A percentile compares a stretch with the other conserved stretches of the same genome.
phyloP scores from a whole-genome alignment of 2,113 vertebrate species.

The Labrus mixtus region DNA sequence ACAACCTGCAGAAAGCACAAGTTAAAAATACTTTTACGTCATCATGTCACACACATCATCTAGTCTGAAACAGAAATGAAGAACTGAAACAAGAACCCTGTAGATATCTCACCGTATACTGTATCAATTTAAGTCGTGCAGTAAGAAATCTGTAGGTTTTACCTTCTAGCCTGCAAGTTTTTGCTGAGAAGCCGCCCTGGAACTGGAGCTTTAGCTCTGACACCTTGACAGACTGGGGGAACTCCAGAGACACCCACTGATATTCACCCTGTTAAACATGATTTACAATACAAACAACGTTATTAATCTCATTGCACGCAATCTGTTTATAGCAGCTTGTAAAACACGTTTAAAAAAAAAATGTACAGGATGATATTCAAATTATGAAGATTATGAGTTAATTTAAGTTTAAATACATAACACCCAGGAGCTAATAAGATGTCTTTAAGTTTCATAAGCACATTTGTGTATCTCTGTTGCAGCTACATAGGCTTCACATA shows the following conservation, averaged over 20 bases:
- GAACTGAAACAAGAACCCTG: rapidly evolving
- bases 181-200: conserved; percentile 95
- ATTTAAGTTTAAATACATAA: no score
- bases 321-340: neutral
- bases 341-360: no score
- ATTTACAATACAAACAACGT: neutral
- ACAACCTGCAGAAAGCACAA: conserved; percentile 81
- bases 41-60: neutral
- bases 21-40: neutral
- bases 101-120: neutral
- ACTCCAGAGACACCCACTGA: conserved; percentile 93
- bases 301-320: neutral
- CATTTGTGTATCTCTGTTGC: no score
- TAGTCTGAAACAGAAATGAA: neutral
- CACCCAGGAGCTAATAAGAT: no score
- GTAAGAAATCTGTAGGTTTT: conserved; percentile 12
- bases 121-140: rapidly evolving
- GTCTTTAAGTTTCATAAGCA: no score
- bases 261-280: conserved; percentile 83
- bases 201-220: conserved; percentile 91
- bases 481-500: no score
- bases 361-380: no score
- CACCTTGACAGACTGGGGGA: conserved; percentile 85
- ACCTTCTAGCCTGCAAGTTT: conserved; percentile 90
- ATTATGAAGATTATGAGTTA: no score